Base-by-base conservation (phyloP, 2,113 vertebrate genomes). In the Oryzias javanicus region DNA sequence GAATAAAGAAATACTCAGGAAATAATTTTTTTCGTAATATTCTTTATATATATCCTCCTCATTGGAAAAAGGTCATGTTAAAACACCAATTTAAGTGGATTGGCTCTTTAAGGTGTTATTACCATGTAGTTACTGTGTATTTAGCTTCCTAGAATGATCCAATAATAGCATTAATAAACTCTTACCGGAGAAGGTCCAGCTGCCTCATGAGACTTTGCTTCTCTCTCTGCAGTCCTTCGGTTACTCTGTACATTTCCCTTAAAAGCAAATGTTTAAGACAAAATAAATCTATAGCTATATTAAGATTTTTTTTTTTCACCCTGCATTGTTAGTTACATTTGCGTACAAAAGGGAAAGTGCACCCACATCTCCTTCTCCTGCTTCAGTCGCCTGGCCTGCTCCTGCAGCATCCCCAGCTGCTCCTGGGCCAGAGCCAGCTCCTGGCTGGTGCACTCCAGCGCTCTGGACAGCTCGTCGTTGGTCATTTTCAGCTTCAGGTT, bases 141-240 rank as follows among this genome's bases (percentile, higher is more conserved):
- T 27, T 27, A 27, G 27, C 4, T 27, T 27, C 4, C 5, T 27
- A 27, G 27, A 27, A 27, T 27, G 27, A 27, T 27, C 4, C 5
- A 27, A 7, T 6, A 7, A 29, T 29, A 7, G 7, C 5, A 29
- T 29, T 29, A 1, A 29, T 27, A 27, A 4, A 6, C 6, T 1
- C 66, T n/a, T 88, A 96, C 97, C 95, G 94, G 66, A 98, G 91
- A 63, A 96, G 93, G 59, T 96, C 94, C 17, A 99, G 78, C 75
- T 97, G 95, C 78, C 95, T 96, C 83, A 93, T 82, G n/a, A 99
- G 94, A 59, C 92, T 93, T 1, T 94, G 89, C 66, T 96, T 95
- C 78, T 97, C 95, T 44, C 94, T 90, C 86, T 98, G 93, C 17
- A 96, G 90, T 25, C 91, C 92, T 81, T 98, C 96, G 0, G 93